Conservation (phyloP, 2,888 invertebrate genomes). For the Lumbricus terrestris region DNA sequence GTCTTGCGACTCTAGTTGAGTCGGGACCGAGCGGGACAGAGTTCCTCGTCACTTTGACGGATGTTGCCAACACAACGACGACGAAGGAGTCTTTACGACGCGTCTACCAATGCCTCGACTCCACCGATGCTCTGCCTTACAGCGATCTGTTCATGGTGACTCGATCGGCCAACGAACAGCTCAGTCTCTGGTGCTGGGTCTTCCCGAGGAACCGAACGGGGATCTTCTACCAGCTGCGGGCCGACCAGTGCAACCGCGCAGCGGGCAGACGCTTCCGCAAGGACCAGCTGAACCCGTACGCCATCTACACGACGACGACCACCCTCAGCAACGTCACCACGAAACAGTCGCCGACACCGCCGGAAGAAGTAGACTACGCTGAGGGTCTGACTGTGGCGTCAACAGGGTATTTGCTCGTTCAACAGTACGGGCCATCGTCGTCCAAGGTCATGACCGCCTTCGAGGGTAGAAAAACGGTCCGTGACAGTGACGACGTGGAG, state of each 20-base stretch:
- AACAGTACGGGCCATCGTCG: too few species aligned
- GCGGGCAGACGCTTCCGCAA: constrained; percentile 24
- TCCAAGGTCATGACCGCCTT: neutral
- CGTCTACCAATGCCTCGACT: constrained; percentile 29
- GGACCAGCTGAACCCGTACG: constrained; percentile 27
- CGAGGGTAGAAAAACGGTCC: neutral
- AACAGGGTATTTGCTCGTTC: neutral
- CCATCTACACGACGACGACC: neutral
- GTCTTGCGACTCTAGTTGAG: neutral
- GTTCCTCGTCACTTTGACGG: neutral
- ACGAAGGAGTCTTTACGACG: neutral
- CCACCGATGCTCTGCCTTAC: constrained; percentile 23
- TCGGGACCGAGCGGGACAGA: neutral
- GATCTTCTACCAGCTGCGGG: neutral
- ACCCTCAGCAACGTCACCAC: neutral
- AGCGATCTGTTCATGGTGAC: constrained; percentile 30
- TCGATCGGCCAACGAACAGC: neutral
- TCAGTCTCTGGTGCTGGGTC: constrained; percentile 34
- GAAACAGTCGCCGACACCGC: neutral
- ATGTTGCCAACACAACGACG: neutral
- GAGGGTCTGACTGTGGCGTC: neutral
- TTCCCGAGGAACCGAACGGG: constrained; percentile 29
- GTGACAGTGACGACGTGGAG: neutral
- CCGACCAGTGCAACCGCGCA: constrained; percentile 8
- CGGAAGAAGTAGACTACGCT: neutral